A percentile compares a stretch with the other conserved stretches of the same genome.
Evolutionary conservation across 1,140 invertebrate genomes (phyloP).

Genomic region (Philotrypesis tridentata): DNA sequence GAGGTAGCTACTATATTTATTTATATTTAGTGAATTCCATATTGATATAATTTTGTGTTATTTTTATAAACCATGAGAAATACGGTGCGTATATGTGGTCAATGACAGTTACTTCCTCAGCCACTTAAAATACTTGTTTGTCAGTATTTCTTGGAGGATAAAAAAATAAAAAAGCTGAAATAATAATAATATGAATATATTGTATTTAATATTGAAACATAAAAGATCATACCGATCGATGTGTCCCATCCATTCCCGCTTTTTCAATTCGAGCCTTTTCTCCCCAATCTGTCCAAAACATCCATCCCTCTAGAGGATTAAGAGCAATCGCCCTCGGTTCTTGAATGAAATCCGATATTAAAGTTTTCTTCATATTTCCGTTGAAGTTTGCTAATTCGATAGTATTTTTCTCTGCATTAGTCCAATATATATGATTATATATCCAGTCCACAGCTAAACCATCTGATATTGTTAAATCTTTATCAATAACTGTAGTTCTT

Average conservation of each 20-base stretch:
- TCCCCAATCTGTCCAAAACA: slow-evolving; percentile 99
- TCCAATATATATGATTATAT: slow-evolving; percentile 97
- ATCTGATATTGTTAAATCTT: slow-evolving; percentile 91
- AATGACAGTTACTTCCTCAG: too few relatives aligned
- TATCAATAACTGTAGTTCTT: slow-evolving; percentile 85
- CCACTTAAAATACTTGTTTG: too few relatives aligned
- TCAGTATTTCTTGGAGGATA: too few relatives aligned
- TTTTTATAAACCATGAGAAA: too few relatives aligned
- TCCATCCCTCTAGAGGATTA: slow-evolving; percentile 96
- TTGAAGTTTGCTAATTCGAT: slow-evolving; percentile 93
- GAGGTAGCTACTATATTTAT: too few relatives aligned
- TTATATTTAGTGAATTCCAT: too few relatives aligned
- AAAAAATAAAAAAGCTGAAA: too few relatives aligned
- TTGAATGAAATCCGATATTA: slow-evolving; percentile 88
- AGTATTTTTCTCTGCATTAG: slow-evolving; percentile 91
- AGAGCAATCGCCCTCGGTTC: slow-evolving; percentile 96
- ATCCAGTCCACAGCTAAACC: slow-evolving; percentile 98
- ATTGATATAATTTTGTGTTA: too few relatives aligned
- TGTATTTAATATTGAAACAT: too few relatives aligned
- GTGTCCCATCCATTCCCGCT: slow-evolving; percentile 95
- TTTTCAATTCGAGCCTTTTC: slow-evolving; percentile 92
- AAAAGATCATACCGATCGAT: slow-evolving; percentile 74
- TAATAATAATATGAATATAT: too few relatives aligned
- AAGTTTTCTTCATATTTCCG: slow-evolving; percentile 89
- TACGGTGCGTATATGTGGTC: too few relatives aligned